Percentiles rank a stretch among this genome's conserved stretches.
phyloP scores from a whole-genome alignment of 2,888 invertebrate genomes.

The Frankliniella intonsa region DNA sequence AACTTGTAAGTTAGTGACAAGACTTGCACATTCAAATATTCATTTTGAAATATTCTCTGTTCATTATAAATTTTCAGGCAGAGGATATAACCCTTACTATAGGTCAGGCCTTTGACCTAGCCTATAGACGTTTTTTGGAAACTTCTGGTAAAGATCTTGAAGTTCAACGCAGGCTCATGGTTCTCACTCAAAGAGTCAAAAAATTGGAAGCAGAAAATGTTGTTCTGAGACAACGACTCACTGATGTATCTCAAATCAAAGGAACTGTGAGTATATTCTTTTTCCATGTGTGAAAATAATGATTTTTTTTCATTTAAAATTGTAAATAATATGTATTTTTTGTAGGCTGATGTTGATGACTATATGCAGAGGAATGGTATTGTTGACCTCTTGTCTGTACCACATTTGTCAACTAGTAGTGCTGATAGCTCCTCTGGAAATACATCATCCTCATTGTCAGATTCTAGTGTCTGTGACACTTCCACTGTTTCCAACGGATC shows the following conservation, averaged over 20 bases:
- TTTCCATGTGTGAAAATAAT: background rate
- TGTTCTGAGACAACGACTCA: slow-evolving; percentile 73
- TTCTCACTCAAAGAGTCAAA: slow-evolving; percentile 81
- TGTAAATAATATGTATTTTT: no score
- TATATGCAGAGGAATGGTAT: slow-evolving; percentile 44
- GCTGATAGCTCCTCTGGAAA: slow-evolving; percentile 22
- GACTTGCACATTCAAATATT: background rate
- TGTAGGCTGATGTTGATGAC: slow-evolving; percentile 41
- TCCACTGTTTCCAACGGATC: background rate
- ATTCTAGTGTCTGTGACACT: background rate
- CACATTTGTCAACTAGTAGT: slow-evolving; percentile 18
- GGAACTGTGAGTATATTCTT: slow-evolving; percentile 45
- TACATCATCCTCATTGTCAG: background rate
- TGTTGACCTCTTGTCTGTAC: slow-evolving; percentile 39
- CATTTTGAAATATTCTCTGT: background rate
- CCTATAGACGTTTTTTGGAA: slow-evolving; percentile 85
- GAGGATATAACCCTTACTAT: slow-evolving; percentile 97
- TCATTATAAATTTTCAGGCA: slow-evolving; percentile 51
- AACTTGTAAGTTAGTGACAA: slow-evolving; percentile 55
- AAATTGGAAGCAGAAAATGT: slow-evolving; percentile 81
- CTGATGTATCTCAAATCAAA: slow-evolving; percentile 58
- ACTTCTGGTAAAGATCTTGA: slow-evolving; percentile 86
- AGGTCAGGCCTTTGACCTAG: slow-evolving; percentile 97
- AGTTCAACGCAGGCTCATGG: slow-evolving; percentile 68
- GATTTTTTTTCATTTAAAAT: slow-evolving; percentile 24